These are phyloP conservation scores for Pangasius sanitwongsei DNA, from an alignment of 2,797 vertebrate species.

Conservation along the genomic window DNA sequence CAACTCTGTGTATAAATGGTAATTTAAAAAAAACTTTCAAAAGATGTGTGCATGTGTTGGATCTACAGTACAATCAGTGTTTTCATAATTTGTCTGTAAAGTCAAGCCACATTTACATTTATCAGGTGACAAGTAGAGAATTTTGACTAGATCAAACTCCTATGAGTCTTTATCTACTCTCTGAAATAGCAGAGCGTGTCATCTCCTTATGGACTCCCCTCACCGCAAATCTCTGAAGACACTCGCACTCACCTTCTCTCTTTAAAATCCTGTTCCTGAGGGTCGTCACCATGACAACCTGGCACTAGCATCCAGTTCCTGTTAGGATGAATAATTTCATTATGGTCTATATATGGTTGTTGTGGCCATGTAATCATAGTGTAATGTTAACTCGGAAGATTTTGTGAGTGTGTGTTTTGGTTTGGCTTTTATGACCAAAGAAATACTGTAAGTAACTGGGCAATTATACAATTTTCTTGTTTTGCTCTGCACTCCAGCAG, in stretches of 20 bases:
- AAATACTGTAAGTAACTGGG: not conserved
- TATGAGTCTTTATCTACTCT: not conserved
- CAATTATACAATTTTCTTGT: not conserved
- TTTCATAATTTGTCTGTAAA: not conserved
- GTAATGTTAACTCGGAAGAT: not conserved
- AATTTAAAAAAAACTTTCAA: not conserved
- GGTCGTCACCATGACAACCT: slow-evolving; percentile 39
- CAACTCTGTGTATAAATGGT: not conserved
- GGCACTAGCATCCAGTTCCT: slow-evolving; percentile 2
- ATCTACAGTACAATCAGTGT: not conserved
- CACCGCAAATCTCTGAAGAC: slow-evolving; percentile 11
- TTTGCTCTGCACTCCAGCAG: not conserved
- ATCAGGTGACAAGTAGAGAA: not conserved
- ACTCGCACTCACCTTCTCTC: not conserved
- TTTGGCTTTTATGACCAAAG: not conserved
- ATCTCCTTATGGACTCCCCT: not conserved
- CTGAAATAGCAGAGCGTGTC: not conserved
- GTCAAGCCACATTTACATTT: not conserved
- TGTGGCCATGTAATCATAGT: not conserved
- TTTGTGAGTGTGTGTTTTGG: not conserved
- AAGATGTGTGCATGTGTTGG: not conserved
- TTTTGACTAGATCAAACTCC: slow-evolving; percentile 3
- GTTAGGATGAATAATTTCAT: slow-evolving; percentile 11
- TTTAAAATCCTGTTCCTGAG: slow-evolving; percentile 25
- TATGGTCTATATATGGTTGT: not conserved